Base-by-base conservation (phyloP, 2,113 vertebrate genomes). In the Siphamia tubifer region DNA sequence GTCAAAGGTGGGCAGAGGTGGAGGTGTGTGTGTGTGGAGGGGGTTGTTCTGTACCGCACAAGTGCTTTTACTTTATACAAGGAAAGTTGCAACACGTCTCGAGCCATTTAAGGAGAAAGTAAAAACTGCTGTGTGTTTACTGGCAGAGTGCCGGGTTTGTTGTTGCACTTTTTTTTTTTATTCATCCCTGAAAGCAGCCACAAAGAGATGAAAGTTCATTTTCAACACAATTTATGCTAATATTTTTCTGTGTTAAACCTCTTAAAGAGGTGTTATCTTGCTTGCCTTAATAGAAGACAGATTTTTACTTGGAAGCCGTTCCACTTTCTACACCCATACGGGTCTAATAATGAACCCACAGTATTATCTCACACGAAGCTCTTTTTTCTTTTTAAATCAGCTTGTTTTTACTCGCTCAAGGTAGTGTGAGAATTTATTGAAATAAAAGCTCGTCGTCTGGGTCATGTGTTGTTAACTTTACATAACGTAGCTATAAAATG, bases 191-290 rank as follows among this genome's bases (percentile, higher is more conserved):
- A 40, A 70, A 75, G 24, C 13, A 21, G 53, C 44, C 48, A 43
- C 51, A 35, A 15, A 34, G 20, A 60, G 52, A 79, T 57, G 35
- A 68, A 57, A 74, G 65, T 24, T 77, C 55, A 60, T 42, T 11
- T 47, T 77, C 12, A 53, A 56, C 31, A 43, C 6, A 2, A 34
- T 73, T 56, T 61, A 69, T 65, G 62, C 32, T 55, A 58, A 77
- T 80, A 42, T 55, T 23, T 6, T 19, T 57, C 47, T 17, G 30
- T 43, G 56, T 49, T 34, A 6, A 60, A 66, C 21, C 24, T 35
- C 63, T 70, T 7, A 21, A 53, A 17, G 54, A 16, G 6, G 23
- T 48, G 3, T 36, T 24, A 16, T 62, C n/a, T 11, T n/a, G 30
- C 1, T 0, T 1, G 11, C 42, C 4, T 38, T 45, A 56, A 31